Conservation (phyloP, 2,113 vertebrate genomes). For the Chloropsis cyanopogon region DNA sequence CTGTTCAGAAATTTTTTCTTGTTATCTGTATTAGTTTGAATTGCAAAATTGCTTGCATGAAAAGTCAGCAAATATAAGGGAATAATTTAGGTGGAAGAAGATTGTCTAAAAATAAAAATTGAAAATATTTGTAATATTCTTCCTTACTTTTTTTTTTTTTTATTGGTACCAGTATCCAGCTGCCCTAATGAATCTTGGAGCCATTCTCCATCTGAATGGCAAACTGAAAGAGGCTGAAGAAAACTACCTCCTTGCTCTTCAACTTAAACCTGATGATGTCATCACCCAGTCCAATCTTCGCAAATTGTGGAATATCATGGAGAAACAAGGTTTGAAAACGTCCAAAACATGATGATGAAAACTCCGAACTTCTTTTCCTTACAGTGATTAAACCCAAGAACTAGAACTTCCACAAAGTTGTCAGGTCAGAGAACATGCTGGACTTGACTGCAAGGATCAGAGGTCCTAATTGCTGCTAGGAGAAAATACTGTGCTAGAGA, state of each 20-base stretch:
- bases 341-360: slow-evolving; percentile 79
- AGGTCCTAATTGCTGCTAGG: slow-evolving; percentile 57
- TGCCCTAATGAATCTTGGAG: slow-evolving; percentile 97
- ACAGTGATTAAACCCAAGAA: neutral
- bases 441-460: slow-evolving; percentile 10
- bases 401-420: slow-evolving; percentile 30
- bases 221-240: slow-evolving; percentile 90
- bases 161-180: slow-evolving; percentile 85
- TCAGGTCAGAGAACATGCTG: neutral
- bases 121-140: slow-evolving; percentile 14
- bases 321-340: slow-evolving; percentile 95
- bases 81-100: slow-evolving; percentile 49
- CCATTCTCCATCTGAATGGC: slow-evolving; percentile 98
- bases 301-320: slow-evolving; percentile 99
- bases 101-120: slow-evolving; percentile 1
- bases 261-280: slow-evolving; percentile 92
- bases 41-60: slow-evolving; percentile 57
- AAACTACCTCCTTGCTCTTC: slow-evolving; percentile 94
- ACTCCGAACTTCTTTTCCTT: neutral
- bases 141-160: slow-evolving; percentile 7
- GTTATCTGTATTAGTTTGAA: slow-evolving; percentile 58
- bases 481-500: slow-evolving; percentile 44
- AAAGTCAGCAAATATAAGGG: slow-evolving; percentile 16
- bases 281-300: slow-evolving; percentile 98
- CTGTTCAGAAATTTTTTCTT: slow-evolving; percentile 41